These are phyloP conservation scores for Microchrysa polita DNA, from an alignment of 2,888 invertebrate species.

Conservation along the genomic window DNA sequence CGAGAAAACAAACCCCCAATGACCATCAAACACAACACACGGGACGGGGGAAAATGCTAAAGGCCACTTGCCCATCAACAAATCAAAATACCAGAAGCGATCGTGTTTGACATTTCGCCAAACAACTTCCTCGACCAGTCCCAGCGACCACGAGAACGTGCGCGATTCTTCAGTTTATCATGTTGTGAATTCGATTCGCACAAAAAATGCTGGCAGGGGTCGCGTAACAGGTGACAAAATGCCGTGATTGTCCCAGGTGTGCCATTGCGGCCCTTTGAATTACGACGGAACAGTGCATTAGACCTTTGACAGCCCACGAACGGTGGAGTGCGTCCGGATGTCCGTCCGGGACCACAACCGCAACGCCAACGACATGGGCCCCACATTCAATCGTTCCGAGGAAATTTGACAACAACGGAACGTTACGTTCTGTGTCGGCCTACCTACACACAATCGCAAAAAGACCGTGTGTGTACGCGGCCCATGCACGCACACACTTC, in stretches of 20 bases:
- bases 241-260: neutral
- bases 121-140: neutral
- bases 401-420: neutral
- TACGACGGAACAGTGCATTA: no score
- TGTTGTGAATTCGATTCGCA: neutral
- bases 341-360: conserved; percentile 9
- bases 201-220: neutral
- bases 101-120: neutral
- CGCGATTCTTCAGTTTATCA: neutral
- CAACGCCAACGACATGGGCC: no score
- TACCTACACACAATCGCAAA: neutral
- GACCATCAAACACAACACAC: no score
- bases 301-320: neutral
- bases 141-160: neutral
- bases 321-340: neutral
- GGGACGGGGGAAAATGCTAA: neutral
- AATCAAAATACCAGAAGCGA: neutral
- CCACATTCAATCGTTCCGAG: neutral
- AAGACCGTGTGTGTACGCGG: neutral
- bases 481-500: neutral
- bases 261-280: neutral
- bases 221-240: conserved; percentile 3
- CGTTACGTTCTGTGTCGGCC: neutral
- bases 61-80: neutral
- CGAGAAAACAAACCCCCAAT: neutral